A percentile compares a stretch with the other conserved stretches of the same genome.
phyloP scores from a whole-genome alignment of 2,888 invertebrate genomes.

The Dryocosmus kuriphilus region DNA sequence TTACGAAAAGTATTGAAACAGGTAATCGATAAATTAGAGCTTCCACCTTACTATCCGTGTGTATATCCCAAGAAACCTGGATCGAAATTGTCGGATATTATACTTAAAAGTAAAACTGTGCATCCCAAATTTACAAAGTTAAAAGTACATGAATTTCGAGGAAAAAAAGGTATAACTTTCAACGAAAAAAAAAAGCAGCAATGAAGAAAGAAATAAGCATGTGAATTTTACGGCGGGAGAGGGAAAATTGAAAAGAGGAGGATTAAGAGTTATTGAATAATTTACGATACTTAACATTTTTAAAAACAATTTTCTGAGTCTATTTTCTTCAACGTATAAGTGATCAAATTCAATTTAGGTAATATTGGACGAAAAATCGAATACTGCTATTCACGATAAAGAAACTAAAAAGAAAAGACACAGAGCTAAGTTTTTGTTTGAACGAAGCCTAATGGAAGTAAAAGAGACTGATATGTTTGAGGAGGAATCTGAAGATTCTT shows the following conservation, averaged over 20 bases:
- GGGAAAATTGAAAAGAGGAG: too few relatives aligned
- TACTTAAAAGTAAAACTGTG: constrained; percentile 53
- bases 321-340: constrained; percentile 10
- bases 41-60: constrained; percentile 49
- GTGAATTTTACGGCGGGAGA: not conserved
- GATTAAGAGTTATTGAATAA: too few relatives aligned
- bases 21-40: constrained; percentile 54
- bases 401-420: constrained; percentile 59
- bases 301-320: not conserved
- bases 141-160: constrained; percentile 41
- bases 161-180: constrained; percentile 57
- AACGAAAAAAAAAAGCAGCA: constrained; percentile 28
- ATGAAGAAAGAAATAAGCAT: not conserved
- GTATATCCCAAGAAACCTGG: constrained; percentile 51
- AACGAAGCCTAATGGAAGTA: constrained; percentile 41
- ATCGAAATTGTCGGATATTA: constrained; percentile 53
- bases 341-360: constrained; percentile 54
- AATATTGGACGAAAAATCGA: constrained; percentile 66
- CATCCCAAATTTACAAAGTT: constrained; percentile 47
- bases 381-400: constrained; percentile 63
- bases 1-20: not conserved
- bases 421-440: constrained; percentile 55
- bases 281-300: not conserved
- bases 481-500: constrained; percentile 55
- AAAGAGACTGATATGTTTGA: not conserved